Conservation (phyloP, 2,797 vertebrate genomes). For the Eurystomus glaucurus region DNA sequence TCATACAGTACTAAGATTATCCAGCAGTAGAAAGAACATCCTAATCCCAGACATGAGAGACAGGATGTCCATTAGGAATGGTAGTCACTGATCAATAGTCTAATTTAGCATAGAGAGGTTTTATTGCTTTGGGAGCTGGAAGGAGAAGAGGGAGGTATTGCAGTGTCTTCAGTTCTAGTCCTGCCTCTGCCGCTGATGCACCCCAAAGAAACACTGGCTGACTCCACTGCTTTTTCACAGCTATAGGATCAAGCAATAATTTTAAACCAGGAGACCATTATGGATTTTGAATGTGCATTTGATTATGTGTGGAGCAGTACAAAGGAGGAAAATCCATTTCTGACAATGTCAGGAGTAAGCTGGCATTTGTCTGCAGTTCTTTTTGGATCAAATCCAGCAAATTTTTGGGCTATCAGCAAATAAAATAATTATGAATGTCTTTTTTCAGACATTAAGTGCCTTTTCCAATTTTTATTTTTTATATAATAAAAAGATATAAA, state of each 20-base stretch:
- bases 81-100: constrained; percentile 69
- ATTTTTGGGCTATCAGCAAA: constrained; percentile 26
- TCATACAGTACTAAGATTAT: constrained; percentile 49
- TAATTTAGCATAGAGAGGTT: constrained; percentile 71
- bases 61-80: constrained; percentile 75
- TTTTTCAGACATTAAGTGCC: not conserved
- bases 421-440: not conserved
- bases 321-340: constrained; percentile 64
- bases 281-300: constrained; percentile 52
- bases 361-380: constrained; percentile 29
- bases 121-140: constrained; percentile 73
- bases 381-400: not conserved
- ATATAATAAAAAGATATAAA: not conserved
- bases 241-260: constrained; percentile 51
- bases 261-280: constrained; percentile 37
- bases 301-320: constrained; percentile 3
- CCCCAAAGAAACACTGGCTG: constrained; percentile 50
- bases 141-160: constrained; percentile 55
- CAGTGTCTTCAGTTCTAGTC: constrained; percentile 58
- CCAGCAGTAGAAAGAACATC: constrained; percentile 53
- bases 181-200: constrained; percentile 27
- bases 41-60: constrained; percentile 71
- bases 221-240: constrained; percentile 58
- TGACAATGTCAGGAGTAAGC: constrained; percentile 43
- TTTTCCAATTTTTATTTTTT: not conserved